Conservation (phyloP, 2,113 vertebrate species). For the Pycnonotus jocosus region DNA sequence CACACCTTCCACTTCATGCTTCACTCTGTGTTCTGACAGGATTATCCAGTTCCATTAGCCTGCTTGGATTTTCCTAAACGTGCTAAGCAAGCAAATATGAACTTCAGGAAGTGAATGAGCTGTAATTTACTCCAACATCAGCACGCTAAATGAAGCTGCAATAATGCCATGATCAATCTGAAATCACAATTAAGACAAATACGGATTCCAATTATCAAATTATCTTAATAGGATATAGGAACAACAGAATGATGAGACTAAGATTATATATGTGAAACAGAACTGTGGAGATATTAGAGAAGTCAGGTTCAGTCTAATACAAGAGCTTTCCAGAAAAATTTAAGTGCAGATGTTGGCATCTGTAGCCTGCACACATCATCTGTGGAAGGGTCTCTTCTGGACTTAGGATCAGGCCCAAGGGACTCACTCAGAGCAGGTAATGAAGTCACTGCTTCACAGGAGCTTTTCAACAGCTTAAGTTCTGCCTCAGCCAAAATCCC, state of each 20-base stretch:
- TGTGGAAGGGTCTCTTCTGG: background rate
- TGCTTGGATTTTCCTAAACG: background rate
- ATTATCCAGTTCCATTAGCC: background rate
- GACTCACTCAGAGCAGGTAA: background rate
- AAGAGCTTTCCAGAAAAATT: background rate
- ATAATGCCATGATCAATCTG: constrained; percentile 20
- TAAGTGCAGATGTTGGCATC: background rate
- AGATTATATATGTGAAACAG: background rate
- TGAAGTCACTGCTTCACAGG: background rate
- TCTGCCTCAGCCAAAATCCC: background rate
- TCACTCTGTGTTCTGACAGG: background rate
- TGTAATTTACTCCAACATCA: constrained; percentile 25
- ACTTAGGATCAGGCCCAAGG: background rate
- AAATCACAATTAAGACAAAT: constrained; percentile 27
- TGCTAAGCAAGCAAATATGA: background rate
- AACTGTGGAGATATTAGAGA: background rate
- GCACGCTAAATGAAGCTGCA: constrained; percentile 19
- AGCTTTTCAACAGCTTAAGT: background rate
- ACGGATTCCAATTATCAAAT: background rate
- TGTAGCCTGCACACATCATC: background rate
- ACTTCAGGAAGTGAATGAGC: background rate
- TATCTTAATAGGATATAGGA: background rate
- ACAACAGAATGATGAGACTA: background rate
- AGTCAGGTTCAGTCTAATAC: background rate
- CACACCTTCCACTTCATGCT: background rate